Conservation (phyloP, 2,888 invertebrate species). For the Pedicia rivosa region DNA sequence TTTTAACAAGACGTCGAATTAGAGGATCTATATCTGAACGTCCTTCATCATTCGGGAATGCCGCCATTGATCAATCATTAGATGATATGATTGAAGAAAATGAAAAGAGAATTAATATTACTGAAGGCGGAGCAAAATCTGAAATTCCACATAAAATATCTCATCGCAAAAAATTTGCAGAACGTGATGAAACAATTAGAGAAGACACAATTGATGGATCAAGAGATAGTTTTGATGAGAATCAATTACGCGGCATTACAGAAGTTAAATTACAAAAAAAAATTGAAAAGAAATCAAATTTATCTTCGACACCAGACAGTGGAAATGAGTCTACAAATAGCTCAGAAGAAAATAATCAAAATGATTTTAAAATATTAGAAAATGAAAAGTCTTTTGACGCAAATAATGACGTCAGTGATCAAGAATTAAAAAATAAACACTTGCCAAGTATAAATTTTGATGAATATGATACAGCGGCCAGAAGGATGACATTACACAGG, state of each 20-base stretch:
- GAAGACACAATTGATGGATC: slow-evolving; percentile 5
- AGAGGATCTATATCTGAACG: slow-evolving; percentile 20
- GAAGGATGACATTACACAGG: slow-evolving; percentile 24
- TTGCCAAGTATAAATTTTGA: slow-evolving; percentile 8
- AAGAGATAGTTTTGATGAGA: slow-evolving; percentile 9
- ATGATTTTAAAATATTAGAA: not conserved
- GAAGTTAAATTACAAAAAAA: slow-evolving; percentile 13
- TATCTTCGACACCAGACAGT: not conserved
- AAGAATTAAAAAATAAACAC: slow-evolving; percentile 2
- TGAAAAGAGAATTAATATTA: too few relatives aligned
- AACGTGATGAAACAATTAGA: slow-evolving; percentile 2
- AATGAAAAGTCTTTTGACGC: slow-evolving; percentile 3
- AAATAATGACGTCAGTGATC: slow-evolving; percentile 1
- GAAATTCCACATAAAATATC: too few relatives aligned
- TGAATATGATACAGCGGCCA: slow-evolving; percentile 16
- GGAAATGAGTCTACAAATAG: not conserved
- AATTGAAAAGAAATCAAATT: slow-evolving; percentile 10
- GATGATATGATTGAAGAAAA: slow-evolving; percentile 21
- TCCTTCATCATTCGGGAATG: slow-evolving; percentile 24
- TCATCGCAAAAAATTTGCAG: too few relatives aligned
- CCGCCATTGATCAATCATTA: slow-evolving; percentile 25
- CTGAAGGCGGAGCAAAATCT: not conserved
- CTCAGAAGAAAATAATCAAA: slow-evolving; percentile 1
- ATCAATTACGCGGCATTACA: slow-evolving; percentile 9
- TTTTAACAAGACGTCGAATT: slow-evolving; percentile 21